Conservation (phyloP, 2,113 vertebrate species). For the Vidua macroura region DNA sequence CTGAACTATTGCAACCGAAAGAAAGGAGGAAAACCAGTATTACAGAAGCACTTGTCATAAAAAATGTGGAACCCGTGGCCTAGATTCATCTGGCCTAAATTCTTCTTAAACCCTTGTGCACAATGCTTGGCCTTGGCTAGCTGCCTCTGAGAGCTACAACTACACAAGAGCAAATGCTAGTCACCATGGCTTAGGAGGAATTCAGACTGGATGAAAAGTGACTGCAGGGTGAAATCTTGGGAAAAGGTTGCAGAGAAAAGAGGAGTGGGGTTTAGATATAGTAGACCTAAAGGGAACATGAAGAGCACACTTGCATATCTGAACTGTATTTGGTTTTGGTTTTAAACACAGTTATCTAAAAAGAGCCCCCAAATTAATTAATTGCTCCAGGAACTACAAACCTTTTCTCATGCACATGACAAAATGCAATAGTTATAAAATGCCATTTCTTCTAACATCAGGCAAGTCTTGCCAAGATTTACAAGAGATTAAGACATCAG, state of each 20-base stretch:
- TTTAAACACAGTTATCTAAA: not conserved
- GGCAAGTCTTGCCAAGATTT: not conserved
- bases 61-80: slow-evolving; percentile 7
- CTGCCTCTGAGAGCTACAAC: slow-evolving; percentile 23
- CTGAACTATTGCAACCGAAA: not conserved
- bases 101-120: slow-evolving; percentile 13
- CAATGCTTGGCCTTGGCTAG: slow-evolving; percentile 8
- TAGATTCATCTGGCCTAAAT: slow-evolving; percentile 56
- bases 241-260: not conserved
- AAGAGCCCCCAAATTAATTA: not conserved
- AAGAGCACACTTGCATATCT: not conserved
- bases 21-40: not conserved
- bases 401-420: not conserved
- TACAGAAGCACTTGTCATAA: slow-evolving; percentile 18
- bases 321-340: not conserved
- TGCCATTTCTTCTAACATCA: not conserved
- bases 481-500: not conserved
- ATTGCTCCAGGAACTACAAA: not conserved
- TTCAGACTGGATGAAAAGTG: not conserved
- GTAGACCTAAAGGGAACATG: not conserved
- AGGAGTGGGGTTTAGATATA: not conserved
- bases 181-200: not conserved
- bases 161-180: not conserved
- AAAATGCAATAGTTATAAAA: not conserved
- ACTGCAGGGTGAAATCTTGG: not conserved